Conservation (phyloP, 2,113 vertebrate genomes). For the Scopus umbretta region DNA sequence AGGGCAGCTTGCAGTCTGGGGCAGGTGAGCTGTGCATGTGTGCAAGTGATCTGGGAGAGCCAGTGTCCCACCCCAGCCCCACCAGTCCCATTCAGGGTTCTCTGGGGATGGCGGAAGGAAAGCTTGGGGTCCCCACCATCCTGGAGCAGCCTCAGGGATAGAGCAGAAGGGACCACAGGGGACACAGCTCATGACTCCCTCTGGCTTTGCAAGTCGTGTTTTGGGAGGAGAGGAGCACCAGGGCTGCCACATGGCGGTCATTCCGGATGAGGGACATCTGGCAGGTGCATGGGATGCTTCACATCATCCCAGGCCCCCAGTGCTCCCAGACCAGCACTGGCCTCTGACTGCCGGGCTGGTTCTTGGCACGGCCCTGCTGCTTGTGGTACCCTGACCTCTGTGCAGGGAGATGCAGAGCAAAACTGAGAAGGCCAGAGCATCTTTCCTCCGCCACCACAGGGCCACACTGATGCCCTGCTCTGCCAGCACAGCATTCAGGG, state of each 20-base stretch:
- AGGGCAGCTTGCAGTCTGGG: background rate
- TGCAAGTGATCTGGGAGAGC: background rate
- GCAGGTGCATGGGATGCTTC: background rate
- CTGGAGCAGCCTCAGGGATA: background rate
- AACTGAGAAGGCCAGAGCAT: background rate
- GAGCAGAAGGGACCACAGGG: background rate
- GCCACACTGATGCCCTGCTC: background rate
- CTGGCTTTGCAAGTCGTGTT: background rate
- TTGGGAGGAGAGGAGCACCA: background rate
- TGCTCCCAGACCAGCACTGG: background rate
- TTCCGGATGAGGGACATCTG: background rate
- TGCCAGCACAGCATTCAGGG: background rate
- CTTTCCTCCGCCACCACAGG: background rate
- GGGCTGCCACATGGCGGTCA: background rate
- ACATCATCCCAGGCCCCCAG: background rate
- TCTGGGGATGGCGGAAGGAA: background rate
- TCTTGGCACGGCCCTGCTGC: fast-evolving
- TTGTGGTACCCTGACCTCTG: background rate
- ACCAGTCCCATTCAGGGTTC: background rate
- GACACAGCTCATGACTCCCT: background rate
- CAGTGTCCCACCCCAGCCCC: background rate
- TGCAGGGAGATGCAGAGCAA: background rate
- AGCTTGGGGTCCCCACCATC: background rate
- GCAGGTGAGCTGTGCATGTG: background rate
- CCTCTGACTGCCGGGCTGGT: background rate